Conservation (phyloP, 2,797 vertebrate species). For the Diplodus sargus region DNA sequence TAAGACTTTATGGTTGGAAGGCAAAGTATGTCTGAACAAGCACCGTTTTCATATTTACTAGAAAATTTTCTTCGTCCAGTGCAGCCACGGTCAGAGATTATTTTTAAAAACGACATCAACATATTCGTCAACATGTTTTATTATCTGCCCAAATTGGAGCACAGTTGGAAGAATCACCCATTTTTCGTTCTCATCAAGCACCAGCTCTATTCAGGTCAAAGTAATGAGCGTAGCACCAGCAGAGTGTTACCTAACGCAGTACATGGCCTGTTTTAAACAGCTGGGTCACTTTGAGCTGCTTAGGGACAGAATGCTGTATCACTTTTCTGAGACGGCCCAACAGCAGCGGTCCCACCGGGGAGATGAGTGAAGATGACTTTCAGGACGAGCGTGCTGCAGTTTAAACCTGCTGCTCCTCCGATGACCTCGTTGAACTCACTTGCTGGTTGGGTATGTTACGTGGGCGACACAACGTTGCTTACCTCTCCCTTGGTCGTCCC, state of each 20-base stretch:
- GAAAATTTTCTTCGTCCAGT: not conserved
- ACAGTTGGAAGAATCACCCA: conserved; percentile 14
- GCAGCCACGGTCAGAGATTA: not conserved
- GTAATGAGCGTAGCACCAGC: conserved; percentile 64
- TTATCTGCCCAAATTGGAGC: conserved; percentile 22
- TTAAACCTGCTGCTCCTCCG: conserved; percentile 29
- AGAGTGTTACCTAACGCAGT: conserved; percentile 70
- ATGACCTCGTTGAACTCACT: not conserved
- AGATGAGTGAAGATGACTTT: conserved; percentile 57
- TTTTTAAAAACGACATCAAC: not conserved
- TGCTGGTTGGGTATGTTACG: not conserved
- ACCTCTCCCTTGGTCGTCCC: conserved; percentile 72
- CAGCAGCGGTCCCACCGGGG: conserved; percentile 53
- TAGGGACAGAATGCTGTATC: conserved; percentile 69
- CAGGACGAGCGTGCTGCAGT: conserved; percentile 29
- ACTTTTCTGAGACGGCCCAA: conserved; percentile 50
- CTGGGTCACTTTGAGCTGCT: conserved; percentile 80
- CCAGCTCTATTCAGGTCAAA: conserved; percentile 74
- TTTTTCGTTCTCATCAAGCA: conserved; percentile 43
- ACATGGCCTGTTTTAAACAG: conserved; percentile 78
- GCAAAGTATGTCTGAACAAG: not conserved
- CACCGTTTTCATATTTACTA: not conserved
- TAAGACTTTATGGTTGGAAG: not conserved
- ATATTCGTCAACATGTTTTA: conserved; percentile 9
- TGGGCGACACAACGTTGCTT: conserved; percentile 17